These are phyloP conservation scores for Tanypteryx hageni DNA, from an alignment of 2,888 invertebrate genomes.

Conservation along the genomic window DNA sequence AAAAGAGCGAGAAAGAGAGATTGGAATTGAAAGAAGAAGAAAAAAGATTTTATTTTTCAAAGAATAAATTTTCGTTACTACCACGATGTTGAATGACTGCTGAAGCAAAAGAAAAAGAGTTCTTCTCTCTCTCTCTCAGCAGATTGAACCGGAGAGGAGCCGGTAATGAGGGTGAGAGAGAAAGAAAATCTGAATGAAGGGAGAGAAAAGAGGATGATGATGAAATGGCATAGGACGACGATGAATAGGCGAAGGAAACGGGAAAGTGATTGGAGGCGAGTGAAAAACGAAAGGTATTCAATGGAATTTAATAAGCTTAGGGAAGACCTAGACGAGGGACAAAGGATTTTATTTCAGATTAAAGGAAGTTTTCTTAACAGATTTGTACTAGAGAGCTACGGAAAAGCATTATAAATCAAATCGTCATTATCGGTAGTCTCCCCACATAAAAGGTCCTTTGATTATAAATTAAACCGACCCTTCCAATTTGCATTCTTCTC, in stretches of 20 bases:
- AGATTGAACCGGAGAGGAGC: background rate
- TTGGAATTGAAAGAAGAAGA: background rate
- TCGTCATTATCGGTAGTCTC: no score
- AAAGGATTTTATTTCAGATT: no score
- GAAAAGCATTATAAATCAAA: no score
- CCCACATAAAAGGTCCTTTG: no score
- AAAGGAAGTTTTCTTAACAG: no score
- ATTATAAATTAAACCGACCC: no score
- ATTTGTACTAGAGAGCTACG: no score
- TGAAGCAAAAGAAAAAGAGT: background rate
- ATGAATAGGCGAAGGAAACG: background rate
- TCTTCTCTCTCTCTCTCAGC: background rate
- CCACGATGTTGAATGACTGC: background rate
- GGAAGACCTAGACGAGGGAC: background rate
- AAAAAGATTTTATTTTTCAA: background rate
- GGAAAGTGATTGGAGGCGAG: background rate
- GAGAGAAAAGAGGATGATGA: background rate
- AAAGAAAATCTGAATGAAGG: slow-evolving; percentile 3
- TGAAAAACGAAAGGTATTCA: background rate
- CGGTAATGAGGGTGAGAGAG: background rate
- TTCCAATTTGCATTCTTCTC: no score
- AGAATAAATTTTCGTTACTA: slow-evolving; percentile 13
- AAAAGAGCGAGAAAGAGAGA: background rate
- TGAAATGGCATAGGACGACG: background rate
- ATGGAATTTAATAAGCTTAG: slow-evolving; percentile 26